phyloP scores from a whole-genome alignment of 1,140 invertebrate species.

The Leptestheria dahalacensis region DNA sequence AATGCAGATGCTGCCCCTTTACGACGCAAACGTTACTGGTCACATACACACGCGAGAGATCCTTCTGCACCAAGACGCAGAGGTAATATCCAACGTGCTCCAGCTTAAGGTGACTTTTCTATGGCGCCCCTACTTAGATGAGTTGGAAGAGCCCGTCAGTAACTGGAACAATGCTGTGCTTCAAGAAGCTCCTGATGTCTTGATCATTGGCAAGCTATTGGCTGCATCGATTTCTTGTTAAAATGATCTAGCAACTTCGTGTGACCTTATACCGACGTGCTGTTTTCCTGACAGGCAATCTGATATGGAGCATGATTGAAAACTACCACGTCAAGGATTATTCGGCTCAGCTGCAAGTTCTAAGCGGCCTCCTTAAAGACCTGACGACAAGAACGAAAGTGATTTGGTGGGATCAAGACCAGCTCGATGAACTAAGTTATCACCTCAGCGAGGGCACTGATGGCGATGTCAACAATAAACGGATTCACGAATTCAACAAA shows the following conservation, averaged over 20 bases:
- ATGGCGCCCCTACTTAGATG: not conserved
- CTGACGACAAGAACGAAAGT: not conserved
- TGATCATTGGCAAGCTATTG: too few relatives aligned
- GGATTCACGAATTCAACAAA: not conserved
- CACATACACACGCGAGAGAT: not conserved
- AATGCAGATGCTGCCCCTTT: not conserved
- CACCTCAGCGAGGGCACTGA: not conserved
- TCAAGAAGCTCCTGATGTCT: too few relatives aligned
- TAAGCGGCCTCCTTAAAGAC: not conserved
- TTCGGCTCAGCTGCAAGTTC: not conserved
- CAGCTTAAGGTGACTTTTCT: not conserved
- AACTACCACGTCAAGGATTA: too few relatives aligned
- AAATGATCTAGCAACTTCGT: too few relatives aligned
- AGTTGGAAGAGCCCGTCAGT: too few relatives aligned
- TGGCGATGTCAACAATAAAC: not conserved
- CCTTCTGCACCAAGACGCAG: not conserved
- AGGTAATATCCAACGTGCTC: not conserved
- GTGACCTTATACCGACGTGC: too few relatives aligned
- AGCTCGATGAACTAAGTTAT: not conserved
- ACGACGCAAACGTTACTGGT: not conserved
- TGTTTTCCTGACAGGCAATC: too few relatives aligned
- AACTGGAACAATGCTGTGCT: too few relatives aligned
- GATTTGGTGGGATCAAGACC: not conserved
- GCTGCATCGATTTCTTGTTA: too few relatives aligned
- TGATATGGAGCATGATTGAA: too few relatives aligned